phyloP scores from a whole-genome alignment of 2,797 vertebrate species.

The Decapterus maruadsi region DNA sequence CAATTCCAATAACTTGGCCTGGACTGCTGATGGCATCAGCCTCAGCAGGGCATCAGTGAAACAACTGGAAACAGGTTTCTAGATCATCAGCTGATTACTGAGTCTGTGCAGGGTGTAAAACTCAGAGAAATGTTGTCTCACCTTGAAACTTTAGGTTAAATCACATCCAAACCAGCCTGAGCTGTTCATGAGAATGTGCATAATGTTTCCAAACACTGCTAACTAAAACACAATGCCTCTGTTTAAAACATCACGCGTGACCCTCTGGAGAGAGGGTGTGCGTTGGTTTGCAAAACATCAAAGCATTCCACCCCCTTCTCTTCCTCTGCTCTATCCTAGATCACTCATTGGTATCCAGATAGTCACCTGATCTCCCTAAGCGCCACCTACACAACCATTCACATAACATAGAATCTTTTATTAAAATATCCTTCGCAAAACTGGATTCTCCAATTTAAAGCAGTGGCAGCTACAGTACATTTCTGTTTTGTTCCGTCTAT shows the following conservation, averaged over 20 bases:
- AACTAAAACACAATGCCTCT: not conserved
- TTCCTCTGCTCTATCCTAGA: conserved; percentile 15
- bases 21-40: conserved; percentile 36
- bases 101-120: not conserved
- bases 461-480: not conserved
- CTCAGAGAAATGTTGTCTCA: not conserved
- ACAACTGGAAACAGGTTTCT: conserved; percentile 23
- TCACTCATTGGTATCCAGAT: conserved; percentile 36
- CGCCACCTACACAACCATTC: conserved; percentile 47
- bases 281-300: conserved; percentile 49
- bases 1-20: conserved; percentile 24
- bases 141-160: not conserved
- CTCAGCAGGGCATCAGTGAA: conserved; percentile 19
- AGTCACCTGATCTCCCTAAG: conserved; percentile 41
- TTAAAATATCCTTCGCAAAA: not conserved
- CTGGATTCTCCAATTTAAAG: not conserved
- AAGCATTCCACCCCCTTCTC: conserved; percentile 38
- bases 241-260: conserved; percentile 1
- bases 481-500: not conserved
- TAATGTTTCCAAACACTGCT: conserved; percentile 8
- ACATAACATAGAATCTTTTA: conserved; percentile 25
- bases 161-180: not conserved
- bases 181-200: not conserved
- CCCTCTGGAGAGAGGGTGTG: conserved; percentile 28
- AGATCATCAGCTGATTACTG: conserved; percentile 33